These are phyloP conservation scores for Zaprionus kolodkinae DNA, from an alignment of 1,140 invertebrate species.

Conservation along the genomic window DNA sequence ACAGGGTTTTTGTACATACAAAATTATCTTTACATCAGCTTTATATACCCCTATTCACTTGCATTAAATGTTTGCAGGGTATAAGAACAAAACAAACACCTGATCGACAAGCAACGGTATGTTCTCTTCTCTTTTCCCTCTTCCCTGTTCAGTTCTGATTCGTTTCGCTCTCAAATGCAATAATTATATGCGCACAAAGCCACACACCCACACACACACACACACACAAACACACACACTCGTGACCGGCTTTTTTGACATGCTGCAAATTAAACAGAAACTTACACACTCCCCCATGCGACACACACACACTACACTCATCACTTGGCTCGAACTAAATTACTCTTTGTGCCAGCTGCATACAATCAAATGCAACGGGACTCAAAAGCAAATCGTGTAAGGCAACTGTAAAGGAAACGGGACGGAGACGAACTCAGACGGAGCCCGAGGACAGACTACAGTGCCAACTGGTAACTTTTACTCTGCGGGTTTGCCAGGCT, in stretches of 20 bases:
- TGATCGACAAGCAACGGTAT: too few species aligned
- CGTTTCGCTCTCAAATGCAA: conserved; percentile 65
- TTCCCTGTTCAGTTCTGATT: conserved; percentile 29
- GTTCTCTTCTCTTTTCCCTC: too few species aligned
- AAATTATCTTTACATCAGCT: too few species aligned
- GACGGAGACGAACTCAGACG: neutral
- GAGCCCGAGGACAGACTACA: neutral
- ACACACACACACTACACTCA: conserved; percentile 12
- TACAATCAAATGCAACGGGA: conserved; percentile 79
- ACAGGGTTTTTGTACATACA: too few species aligned
- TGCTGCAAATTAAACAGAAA: conserved; percentile 79
- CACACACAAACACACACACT: conserved; percentile 27
- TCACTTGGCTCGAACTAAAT: conserved; percentile 62
- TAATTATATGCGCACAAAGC: conserved; percentile 80
- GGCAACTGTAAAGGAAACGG: conserved; percentile 26
- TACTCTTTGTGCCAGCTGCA: conserved; percentile 73
- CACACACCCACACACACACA: conserved; percentile 31
- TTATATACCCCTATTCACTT: too few species aligned
- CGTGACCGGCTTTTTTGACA: conserved; percentile 68
- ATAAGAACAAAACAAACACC: too few species aligned
- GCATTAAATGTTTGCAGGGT: too few species aligned
- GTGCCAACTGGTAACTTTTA: conserved; percentile 31
- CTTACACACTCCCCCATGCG: conserved; percentile 23
- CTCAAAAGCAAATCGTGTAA: conserved; percentile 74
- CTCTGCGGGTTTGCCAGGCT: conserved; percentile 34